These are phyloP conservation scores for Leptothorax acervorum DNA, from an alignment of 2,888 invertebrate species.

Conservation along the genomic window DNA sequence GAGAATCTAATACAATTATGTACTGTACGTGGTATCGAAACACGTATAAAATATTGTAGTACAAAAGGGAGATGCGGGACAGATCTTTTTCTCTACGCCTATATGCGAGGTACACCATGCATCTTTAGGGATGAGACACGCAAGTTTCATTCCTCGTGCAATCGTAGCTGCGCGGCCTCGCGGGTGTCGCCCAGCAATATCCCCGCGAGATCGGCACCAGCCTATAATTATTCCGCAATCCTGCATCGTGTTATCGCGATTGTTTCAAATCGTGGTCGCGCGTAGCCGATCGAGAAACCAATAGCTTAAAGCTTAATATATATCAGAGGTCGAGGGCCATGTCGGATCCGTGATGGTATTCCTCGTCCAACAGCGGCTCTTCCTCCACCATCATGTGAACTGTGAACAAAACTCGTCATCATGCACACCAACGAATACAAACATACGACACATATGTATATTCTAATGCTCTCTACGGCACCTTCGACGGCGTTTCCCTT, in stretches of 20 bases:
- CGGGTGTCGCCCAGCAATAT: not conserved
- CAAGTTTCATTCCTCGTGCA: constrained; percentile 37
- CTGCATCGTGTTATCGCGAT: not conserved
- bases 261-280: constrained; percentile 11
- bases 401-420: constrained; percentile 84
- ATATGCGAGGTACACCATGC: constrained; percentile 7
- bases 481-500: not conserved
- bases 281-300: constrained; percentile 12
- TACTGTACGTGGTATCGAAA: constrained; percentile 9
- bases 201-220: not conserved
- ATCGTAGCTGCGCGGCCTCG: not conserved
- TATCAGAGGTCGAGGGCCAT: constrained; percentile 82
- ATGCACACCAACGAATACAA: constrained; percentile 80
- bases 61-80: constrained; percentile 33
- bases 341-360: constrained; percentile 80
- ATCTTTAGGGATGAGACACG: not conserved
- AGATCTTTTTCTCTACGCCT: not conserved
- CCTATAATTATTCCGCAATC: not conserved
- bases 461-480: constrained; percentile 18
- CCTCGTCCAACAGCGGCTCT: constrained; percentile 82
- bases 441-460: constrained; percentile 51
- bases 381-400: constrained; percentile 83
- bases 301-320: constrained; percentile 65
- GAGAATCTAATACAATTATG: not conserved
- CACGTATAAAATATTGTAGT: constrained; percentile 15